Conservation (phyloP, 1,140 invertebrate species). For the Bombus superbus region DNA sequence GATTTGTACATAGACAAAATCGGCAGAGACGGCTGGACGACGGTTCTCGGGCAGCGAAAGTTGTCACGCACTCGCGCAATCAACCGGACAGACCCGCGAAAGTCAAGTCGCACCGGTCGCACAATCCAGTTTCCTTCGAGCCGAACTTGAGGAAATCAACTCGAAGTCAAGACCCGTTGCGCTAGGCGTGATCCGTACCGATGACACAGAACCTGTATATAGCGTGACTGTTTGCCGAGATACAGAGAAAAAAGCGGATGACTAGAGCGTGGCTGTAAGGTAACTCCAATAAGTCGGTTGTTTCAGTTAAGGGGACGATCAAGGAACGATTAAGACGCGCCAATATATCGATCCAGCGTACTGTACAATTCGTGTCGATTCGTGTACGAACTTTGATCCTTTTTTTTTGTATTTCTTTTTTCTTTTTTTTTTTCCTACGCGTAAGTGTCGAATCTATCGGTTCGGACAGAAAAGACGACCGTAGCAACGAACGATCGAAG, state of each 20-base stretch:
- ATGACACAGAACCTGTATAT: conserved; percentile 40
- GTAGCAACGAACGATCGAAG: not conserved
- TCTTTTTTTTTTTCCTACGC: not conserved
- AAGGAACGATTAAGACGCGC: conserved; percentile 32
- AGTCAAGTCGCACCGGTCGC: conserved; percentile 17
- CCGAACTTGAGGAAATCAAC: not conserved
- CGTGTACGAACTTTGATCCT: not conserved
- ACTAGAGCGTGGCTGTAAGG: conserved; percentile 34
- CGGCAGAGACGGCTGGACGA: conserved; percentile 19
- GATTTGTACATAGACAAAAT: conserved; percentile 49
- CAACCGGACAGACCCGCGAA: not conserved
- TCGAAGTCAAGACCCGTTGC: conserved; percentile 13
- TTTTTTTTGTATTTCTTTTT: not conserved
- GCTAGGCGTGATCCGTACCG: conserved; percentile 3
- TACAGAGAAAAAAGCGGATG: not conserved
- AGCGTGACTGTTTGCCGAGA: conserved; percentile 34
- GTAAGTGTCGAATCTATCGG: not conserved
- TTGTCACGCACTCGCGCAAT: not conserved
- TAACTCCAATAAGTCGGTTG: conserved; percentile 33
- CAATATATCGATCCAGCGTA: conserved; percentile 59
- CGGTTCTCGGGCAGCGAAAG: not conserved
- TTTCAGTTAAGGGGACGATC: conserved; percentile 24
- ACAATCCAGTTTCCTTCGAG: not conserved
- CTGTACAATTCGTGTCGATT: conserved; percentile 51
- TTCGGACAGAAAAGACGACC: not conserved